Evolutionary conservation across 2,888 invertebrate species (phyloP), one percentile per base, ranked within the genome.

Genomic region (Lamellibrachia columna): DNA sequence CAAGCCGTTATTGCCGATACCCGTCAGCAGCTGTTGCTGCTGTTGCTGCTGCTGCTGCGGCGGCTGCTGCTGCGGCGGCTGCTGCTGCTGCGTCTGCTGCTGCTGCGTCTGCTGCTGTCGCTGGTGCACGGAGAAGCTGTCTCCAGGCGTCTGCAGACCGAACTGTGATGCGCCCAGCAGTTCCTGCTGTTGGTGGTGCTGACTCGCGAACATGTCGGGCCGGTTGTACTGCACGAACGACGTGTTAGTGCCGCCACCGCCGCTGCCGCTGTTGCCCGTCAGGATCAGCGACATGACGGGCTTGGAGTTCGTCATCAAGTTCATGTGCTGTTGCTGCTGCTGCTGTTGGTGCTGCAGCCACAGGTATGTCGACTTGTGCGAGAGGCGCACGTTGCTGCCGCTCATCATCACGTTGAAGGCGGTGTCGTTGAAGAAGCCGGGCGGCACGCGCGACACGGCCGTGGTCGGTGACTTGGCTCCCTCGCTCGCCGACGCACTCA

Each of bases 161-260:
- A 75, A 75, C 75, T 75, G 75, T 22, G 75, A 75, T 22, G 75
- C 22, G 22, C 4, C 75, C 75, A 75, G 6, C 15, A 75, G 75
- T 15, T 75, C 75, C 75, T 75, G 75, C 75, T 75, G 75, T 22
- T 75, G 75, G 75, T 75, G 75, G 75, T 75, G 75, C 75, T 75
- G 75, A 22, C 75, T 75, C 15, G 75, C 75, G 75, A 75, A 75
- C 22, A 75, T 75, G 75, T 75, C 75, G 22, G 75, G 75, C 22
- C 75, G 75, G 75, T 75, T 75, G 75, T 75, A 75, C 75, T 75
- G 75, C 75, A 75, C 75, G 75, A 75, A 75, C 75, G 75, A 75
- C 75, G 75, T 15, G 75, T 75, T 75, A 3, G 22, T 6, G 75
- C 75, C 75, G 40, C 40, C 40, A 40, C 75, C 75, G 75, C 75